Conservation (phyloP, 2,113 vertebrate genomes). For the Seriola quinqueradiata region DNA sequence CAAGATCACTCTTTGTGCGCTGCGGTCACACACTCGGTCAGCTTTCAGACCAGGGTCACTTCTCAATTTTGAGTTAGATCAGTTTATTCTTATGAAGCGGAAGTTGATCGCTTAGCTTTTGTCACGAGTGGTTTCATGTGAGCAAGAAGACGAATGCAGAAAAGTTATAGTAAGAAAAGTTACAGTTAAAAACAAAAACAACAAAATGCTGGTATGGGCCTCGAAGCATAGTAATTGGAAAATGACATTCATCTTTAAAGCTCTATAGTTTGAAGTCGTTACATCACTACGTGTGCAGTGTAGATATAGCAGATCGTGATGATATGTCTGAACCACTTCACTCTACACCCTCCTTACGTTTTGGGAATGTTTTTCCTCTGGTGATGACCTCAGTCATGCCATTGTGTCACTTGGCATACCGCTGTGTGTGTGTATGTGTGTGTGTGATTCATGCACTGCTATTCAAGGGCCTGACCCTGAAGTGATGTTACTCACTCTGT, state of each 20-base stretch:
- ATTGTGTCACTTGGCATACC: constrained; percentile 38
- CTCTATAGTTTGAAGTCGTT: constrained; percentile 4
- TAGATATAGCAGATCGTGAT: constrained; percentile 40
- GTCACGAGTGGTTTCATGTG: constrained; percentile 10
- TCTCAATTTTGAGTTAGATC: not conserved
- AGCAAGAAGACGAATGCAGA: constrained; percentile 29
- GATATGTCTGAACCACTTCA: constrained; percentile 24
- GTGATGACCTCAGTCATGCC: constrained; percentile 25
- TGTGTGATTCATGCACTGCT: constrained; percentile 68
- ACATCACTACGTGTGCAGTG: constrained; percentile 12
- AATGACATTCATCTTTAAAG: not conserved
- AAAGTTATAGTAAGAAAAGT: not conserved
- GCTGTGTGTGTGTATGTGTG: constrained; percentile 32
- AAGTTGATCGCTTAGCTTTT: not conserved
- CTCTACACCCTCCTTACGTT: constrained; percentile 30
- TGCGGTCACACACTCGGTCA: not conserved
- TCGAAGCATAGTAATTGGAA: constrained; percentile 15
- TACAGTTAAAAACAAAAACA: not conserved
- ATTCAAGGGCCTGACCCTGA: constrained; percentile 69
- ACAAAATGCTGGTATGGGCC: not conserved
- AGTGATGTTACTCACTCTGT: constrained; percentile 66
- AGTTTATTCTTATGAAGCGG: not conserved
- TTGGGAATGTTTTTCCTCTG: constrained; percentile 28
- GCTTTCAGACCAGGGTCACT: not conserved
- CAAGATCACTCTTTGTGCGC: not conserved